Conservation (phyloP, 2,113 vertebrate species). For the Tenebrosternarchus preto region DNA sequence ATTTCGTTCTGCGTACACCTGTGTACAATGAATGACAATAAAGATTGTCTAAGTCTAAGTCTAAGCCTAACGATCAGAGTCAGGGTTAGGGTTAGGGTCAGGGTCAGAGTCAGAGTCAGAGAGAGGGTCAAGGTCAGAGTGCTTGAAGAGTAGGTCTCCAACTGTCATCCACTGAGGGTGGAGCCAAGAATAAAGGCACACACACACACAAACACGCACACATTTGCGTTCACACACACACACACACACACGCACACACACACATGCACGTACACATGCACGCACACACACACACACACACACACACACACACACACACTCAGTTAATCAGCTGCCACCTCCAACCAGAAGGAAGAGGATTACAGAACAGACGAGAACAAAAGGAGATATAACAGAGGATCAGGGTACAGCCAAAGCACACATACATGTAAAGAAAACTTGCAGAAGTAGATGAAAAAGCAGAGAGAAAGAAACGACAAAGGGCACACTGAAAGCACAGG, state of each 20-base stretch:
- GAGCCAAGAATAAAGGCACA: background rate
- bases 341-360: conserved; percentile 60
- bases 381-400: conserved; percentile 41
- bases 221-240: conserved; percentile 39
- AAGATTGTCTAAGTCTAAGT: too few species aligned
- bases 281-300: too few species aligned
- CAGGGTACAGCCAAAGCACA: conserved; percentile 61
- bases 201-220: too few species aligned
- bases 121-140: too few species aligned
- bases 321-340: conserved; percentile 65
- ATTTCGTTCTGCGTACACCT: too few species aligned
- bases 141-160: background rate
- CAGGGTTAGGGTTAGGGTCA: too few species aligned
- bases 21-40: too few species aligned
- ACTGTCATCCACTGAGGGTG: conserved; percentile 12
- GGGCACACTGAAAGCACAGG: too few species aligned
- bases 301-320: background rate
- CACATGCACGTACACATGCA: too few species aligned
- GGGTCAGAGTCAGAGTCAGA: too few species aligned
- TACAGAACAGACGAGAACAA: conserved; percentile 19
- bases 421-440: conserved; percentile 58
- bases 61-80: too few species aligned
- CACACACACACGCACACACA: conserved; percentile 1
- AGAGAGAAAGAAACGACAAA: conserved; percentile 65
- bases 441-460: conserved; percentile 61